Evolutionary conservation across 2,888 invertebrate genomes (phyloP).

Genomic region (Ornithoptera priamus): DNA sequence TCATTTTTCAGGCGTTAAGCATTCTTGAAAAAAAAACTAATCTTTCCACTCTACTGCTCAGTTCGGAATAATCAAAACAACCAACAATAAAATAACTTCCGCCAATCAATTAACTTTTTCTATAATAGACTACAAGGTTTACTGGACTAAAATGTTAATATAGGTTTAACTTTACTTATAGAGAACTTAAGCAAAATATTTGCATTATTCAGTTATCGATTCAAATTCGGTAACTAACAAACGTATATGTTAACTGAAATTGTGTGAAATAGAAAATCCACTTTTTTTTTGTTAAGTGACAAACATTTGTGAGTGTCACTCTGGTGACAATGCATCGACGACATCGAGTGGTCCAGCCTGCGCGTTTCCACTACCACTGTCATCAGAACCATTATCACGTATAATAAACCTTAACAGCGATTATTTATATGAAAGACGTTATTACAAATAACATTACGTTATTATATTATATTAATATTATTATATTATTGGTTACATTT

Average conservation of each 20-base stretch:
- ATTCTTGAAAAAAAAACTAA: slow-evolving; percentile 32
- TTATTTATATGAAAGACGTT: not conserved
- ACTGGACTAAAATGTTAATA: slow-evolving; percentile 40
- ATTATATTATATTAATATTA: too few species aligned
- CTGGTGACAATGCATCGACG: slow-evolving; percentile 59
- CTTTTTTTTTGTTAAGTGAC: slow-evolving; percentile 56
- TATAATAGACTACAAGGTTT: slow-evolving; percentile 60
- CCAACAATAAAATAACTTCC: slow-evolving; percentile 63
- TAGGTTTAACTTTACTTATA: not conserved
- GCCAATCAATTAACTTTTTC: slow-evolving; percentile 68
- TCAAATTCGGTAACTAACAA: slow-evolving; percentile 14
- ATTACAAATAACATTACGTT: too few species aligned
- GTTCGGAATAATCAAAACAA: slow-evolving; percentile 49
- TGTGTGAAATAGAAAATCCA: slow-evolving; percentile 39
- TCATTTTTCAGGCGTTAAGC: slow-evolving; percentile 17
- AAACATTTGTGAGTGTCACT: slow-evolving; percentile 69
- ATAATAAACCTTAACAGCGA: not conserved
- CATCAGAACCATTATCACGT: slow-evolving; percentile 8
- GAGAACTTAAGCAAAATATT: not conserved
- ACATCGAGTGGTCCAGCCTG: slow-evolving; percentile 48
- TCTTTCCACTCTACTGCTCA: slow-evolving; percentile 39
- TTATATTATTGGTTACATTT: too few species aligned
- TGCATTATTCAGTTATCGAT: slow-evolving; percentile 22
- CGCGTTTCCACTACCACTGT: slow-evolving; percentile 29
- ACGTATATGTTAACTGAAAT: slow-evolving; percentile 30